Base-by-base conservation (phyloP, 2,888 invertebrate species). In the Leptinotarsa peninsularis region DNA sequence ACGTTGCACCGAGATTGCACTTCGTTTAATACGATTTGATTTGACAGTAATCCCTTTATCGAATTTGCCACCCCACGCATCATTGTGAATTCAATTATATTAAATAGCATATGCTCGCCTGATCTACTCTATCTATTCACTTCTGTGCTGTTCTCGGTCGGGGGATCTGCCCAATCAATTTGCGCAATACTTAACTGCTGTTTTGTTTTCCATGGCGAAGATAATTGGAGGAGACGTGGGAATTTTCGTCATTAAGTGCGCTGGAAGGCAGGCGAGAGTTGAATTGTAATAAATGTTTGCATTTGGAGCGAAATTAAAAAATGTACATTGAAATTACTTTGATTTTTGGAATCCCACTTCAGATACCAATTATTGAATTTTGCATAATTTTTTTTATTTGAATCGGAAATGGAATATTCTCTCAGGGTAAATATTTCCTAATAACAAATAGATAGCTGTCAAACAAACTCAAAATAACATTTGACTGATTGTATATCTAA, bases 11-110 rank as follows among this genome's bases (percentile, higher is more conserved):
- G 85, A 84, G 87, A 88, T 87, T 88, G 87, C 86, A 87, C 84
- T 82, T 82, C 84, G 83, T 86, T 86, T 89, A 88, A 88, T 88
- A 83, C 88, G 88, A 88, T 89, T 88, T 88, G 89, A 89, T 89
- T 88, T 88, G 88, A 88, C 88, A 88, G 87, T 89, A 89, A 89
- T 89, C 89, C 88, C 86, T 87, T 89, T 89, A 89, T 89, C 89
- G 88, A 87, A 86, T 87, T 85, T 85, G 87, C 88, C 88, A 88
- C 88, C 88, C 88, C 84, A 87, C 88, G 86, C 87, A 86, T 86
- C 86, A 86, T 85, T 84, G 84, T 82, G 85, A 86, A 88, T 88
- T 88, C 87, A 88, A 88, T 88, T 88, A 88, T 88, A 88, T 88
- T 88, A 88, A 88, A 88, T 88, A 88, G 88, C 88, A 89, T 88